Evolutionary conservation across 2,797 vertebrate genomes (phyloP).

Genomic region (Lophotriccus pileatus): DNA sequence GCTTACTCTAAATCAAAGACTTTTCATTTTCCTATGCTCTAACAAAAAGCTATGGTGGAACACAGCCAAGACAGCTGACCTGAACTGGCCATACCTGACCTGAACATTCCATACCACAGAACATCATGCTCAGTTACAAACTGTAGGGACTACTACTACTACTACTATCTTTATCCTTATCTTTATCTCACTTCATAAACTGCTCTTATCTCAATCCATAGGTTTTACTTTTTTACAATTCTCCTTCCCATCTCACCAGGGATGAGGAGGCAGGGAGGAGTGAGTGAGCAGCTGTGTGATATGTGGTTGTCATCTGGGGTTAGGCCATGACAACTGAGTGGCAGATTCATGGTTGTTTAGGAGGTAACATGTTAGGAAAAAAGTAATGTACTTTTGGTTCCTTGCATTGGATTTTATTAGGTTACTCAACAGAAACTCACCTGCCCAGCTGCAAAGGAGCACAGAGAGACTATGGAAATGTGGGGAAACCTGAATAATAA

Average conservation of each 20-base stretch:
- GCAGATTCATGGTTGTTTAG: background rate
- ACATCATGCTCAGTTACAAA: background rate
- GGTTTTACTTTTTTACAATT: background rate
- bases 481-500: background rate
- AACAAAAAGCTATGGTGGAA: background rate
- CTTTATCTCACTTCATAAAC: background rate
- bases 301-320: background rate
- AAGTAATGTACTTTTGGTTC: background rate
- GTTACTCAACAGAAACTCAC: background rate
- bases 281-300: background rate
- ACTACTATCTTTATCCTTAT: background rate
- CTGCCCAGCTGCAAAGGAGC: background rate
- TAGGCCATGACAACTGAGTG: background rate
- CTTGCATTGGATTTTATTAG: background rate
- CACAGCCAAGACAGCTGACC: background rate
- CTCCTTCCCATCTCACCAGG: background rate
- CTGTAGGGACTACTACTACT: background rate
- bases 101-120: too few relatives aligned
- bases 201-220: background rate
- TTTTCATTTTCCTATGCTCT: background rate
- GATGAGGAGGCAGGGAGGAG: background rate
- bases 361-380: background rate
- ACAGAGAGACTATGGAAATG: background rate
- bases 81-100: background rate
- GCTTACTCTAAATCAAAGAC: background rate